Conservation (phyloP, 1,140 invertebrate species). For the Hyles vespertilio region DNA sequence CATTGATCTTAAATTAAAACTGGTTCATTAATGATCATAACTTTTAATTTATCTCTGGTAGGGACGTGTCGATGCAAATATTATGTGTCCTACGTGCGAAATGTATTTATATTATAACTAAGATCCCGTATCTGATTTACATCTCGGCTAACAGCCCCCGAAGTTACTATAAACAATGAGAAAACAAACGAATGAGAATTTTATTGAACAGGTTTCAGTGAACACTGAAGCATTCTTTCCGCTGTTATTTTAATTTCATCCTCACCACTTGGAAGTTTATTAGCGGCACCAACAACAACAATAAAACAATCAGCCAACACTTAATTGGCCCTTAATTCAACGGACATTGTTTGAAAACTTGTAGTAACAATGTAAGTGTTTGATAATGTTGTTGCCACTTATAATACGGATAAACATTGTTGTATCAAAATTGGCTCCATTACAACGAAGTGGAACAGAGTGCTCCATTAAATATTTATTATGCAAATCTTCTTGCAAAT, state of each 20-base stretch:
- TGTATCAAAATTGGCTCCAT: conserved; percentile 56
- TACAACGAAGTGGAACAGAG: conserved; percentile 63
- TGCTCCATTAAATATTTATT: conserved; percentile 69
- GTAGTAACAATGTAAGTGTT: conserved; percentile 42
- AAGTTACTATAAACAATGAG: too few species aligned
- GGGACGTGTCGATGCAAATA: conserved; percentile 44
- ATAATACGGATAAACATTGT: conserved; percentile 50
- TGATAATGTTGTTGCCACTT: conserved; percentile 6
- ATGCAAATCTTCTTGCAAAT: conserved; percentile 29
- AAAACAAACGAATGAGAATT: not conserved
- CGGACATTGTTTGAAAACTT: conserved; percentile 39
- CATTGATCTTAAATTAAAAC: conserved; percentile 57
- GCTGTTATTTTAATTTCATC: conserved; percentile 3
- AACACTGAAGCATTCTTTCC: not conserved
- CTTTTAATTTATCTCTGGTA: conserved; percentile 50
- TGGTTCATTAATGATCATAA: conserved; percentile 62
- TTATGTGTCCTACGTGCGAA: conserved; percentile 33
- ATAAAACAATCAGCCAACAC: conserved; percentile 62
- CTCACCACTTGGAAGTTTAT: conserved; percentile 29
- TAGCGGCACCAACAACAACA: conserved; percentile 38
- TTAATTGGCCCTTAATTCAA: conserved; percentile 57
- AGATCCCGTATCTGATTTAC: conserved; percentile 17
- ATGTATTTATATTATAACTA: conserved; percentile 31
- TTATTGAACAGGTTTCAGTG: too few species aligned
- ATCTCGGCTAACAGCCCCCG: not conserved